phyloP scores from a whole-genome alignment of 2,888 invertebrate genomes.

The Thumatha senex region DNA sequence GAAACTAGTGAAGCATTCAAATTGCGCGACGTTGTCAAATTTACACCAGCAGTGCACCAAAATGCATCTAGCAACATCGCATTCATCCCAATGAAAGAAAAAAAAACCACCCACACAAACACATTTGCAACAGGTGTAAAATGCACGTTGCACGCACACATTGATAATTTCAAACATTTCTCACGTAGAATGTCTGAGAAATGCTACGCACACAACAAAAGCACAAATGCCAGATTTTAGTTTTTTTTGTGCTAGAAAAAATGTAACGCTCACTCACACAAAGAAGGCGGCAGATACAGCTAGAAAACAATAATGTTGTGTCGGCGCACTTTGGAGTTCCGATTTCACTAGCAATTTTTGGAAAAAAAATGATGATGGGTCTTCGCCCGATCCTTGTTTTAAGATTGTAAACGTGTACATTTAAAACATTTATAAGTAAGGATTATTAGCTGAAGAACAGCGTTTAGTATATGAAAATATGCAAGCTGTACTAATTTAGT shows the following conservation, averaged over 20 bases:
- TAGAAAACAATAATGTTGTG: conserved; percentile 55
- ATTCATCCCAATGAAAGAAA: conserved; percentile 49
- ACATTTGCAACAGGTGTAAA: conserved; percentile 55
- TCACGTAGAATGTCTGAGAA: conserved; percentile 57
- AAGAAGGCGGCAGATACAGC: conserved; percentile 32
- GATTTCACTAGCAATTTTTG: conserved; percentile 46
- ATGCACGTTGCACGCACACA: conserved; percentile 48
- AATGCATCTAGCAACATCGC: conserved; percentile 76
- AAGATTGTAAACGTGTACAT: too few relatives aligned
- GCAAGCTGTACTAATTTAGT: too few relatives aligned
- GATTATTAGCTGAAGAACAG: too few relatives aligned
- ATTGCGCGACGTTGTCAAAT: conserved; percentile 79
- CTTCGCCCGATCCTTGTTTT: background rate
- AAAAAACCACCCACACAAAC: conserved; percentile 39
- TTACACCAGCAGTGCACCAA: conserved; percentile 61
- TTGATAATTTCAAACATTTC: conserved; percentile 18
- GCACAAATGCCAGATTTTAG: conserved; percentile 2
- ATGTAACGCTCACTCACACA: conserved; percentile 54
- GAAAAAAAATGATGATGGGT: background rate
- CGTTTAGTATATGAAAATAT: too few relatives aligned
- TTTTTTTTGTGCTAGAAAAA: conserved; percentile 53
- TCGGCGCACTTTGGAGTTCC: conserved; percentile 37
- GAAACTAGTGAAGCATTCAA: conserved; percentile 43
- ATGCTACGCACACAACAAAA: conserved; percentile 42
- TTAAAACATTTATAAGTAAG: too few relatives aligned